phyloP scores from a whole-genome alignment of 2,888 invertebrate species.

The Hypercompe scribonia region DNA sequence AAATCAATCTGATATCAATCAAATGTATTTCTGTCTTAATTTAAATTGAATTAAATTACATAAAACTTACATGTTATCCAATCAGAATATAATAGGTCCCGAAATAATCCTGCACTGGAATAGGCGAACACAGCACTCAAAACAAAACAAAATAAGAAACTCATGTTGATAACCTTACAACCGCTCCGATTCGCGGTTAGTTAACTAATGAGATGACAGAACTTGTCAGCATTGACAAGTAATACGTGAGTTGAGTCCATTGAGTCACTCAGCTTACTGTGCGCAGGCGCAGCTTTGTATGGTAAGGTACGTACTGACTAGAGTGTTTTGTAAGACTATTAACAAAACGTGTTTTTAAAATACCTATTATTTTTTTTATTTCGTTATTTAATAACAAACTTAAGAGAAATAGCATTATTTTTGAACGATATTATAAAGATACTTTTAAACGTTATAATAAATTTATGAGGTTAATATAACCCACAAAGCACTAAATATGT shows the following conservation, averaged over 20 bases:
- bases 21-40: not conserved
- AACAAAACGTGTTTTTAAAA: not conserved
- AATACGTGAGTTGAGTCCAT: slow-evolving; percentile 13
- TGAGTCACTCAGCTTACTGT: slow-evolving; percentile 3
- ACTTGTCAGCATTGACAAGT: slow-evolving; percentile 11
- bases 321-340: not conserved
- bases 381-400: too few species aligned
- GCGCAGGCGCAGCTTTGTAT: slow-evolving; percentile 11
- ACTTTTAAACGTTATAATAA: too few species aligned
- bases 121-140: slow-evolving; percentile 49
- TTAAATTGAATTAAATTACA: not conserved
- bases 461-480: too few species aligned
- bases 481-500: too few species aligned
- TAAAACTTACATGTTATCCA: slow-evolving; percentile 77
- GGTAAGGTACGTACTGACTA: slow-evolving; percentile 8
- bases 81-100: slow-evolving; percentile 70
- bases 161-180: slow-evolving; percentile 52
- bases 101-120: slow-evolving; percentile 65
- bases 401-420: too few species aligned
- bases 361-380: not conserved
- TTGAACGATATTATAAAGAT: too few species aligned
- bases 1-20: not conserved
- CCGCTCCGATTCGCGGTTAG: slow-evolving; percentile 49
- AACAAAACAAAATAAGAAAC: slow-evolving; percentile 49
- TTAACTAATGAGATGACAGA: slow-evolving; percentile 54